Evolutionary conservation across 1,140 invertebrate genomes (phyloP).

Genomic region (Pseudomyrmex gracilis): DNA sequence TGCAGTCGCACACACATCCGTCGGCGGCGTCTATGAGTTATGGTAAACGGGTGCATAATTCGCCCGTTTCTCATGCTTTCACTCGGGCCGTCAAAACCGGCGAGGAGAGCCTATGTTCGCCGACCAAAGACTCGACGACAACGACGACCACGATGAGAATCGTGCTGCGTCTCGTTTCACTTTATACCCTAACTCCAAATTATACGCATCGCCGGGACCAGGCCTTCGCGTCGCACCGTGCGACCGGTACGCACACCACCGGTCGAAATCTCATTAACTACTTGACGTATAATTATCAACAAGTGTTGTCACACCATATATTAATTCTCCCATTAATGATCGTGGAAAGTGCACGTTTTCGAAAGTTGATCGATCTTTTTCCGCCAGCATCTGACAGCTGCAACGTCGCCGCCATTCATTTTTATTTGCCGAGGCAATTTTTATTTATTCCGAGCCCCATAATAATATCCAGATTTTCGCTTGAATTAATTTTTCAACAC

Average conservation of each 20-base stretch:
- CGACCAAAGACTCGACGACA: constrained; percentile 15
- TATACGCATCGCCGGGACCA: constrained; percentile 24
- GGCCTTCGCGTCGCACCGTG: constrained; percentile 1
- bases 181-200: constrained; percentile 53
- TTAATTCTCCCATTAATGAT: constrained; percentile 50
- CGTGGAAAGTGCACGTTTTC: constrained; percentile 22
- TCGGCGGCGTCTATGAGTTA: constrained; percentile 72
- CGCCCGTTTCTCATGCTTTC: constrained; percentile 77
- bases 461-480: not conserved
- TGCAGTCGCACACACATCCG: constrained; percentile 51
- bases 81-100: constrained; percentile 70
- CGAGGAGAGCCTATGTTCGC: constrained; percentile 57
- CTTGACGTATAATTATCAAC: constrained; percentile 49
- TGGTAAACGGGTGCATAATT: constrained; percentile 78
- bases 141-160: constrained; percentile 6
- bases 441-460: not conserved
- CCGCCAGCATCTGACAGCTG: not conserved
- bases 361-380: constrained; percentile 24
- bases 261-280: constrained; percentile 39
- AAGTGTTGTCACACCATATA: constrained; percentile 26
- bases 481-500: not conserved
- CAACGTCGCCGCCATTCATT: not conserved
- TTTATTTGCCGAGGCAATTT: constrained; percentile 1
- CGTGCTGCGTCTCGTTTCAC: constrained; percentile 34
- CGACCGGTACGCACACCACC: not conserved